Base-by-base conservation (phyloP, 2,888 invertebrate species). In the Himalopsyche tibetana region DNA sequence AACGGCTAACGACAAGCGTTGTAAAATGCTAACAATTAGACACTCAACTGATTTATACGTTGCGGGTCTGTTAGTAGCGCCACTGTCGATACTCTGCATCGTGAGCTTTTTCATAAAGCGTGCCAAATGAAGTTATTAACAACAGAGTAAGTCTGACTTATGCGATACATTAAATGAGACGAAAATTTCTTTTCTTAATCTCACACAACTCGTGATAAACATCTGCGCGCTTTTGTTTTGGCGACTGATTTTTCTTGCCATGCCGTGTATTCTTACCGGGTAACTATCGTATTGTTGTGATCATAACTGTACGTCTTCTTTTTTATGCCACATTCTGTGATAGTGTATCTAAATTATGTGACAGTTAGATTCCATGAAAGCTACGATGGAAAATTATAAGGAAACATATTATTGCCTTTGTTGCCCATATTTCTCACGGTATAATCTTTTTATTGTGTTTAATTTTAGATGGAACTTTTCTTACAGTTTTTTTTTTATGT, bases 41-140 rank as follows among this genome's bases (percentile, higher is more conserved):
- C 51, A 51, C 51, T 15, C 51, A 51, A 51, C 51, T 3, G 45
- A 51, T 51, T 12, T 63, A 6, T 5, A 63, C 19, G 6, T 15
- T 9, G 3, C 28, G 63, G 28, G 63, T 19, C 3, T 19, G 19
- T 28, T 19, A 63, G 28, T 63, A 15, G 5, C 63, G 63, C 19
- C 19, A 63, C 63, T n/a, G n/a, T 6, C 11, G 19, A 63, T 63
- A 12, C 63, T 19, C 63, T 2, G 28, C 63, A 63, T 19, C 8
- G 19, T 19, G 63, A 63, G 9, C 63, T 63, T 63, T 51, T 63
- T 63, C 63, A 63, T 63, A 63, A 63, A 28, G 63, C 63, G 63
- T 63, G 63, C 63, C 63, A 63, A 63, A 63, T 63, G 63, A 63
- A 63, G 63, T 63, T 63, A 63, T 63, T 63, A 63, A 63, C 63